phyloP scores from a whole-genome alignment of 2,113 vertebrate genomes.

The Andinoacara biseriatus region DNA sequence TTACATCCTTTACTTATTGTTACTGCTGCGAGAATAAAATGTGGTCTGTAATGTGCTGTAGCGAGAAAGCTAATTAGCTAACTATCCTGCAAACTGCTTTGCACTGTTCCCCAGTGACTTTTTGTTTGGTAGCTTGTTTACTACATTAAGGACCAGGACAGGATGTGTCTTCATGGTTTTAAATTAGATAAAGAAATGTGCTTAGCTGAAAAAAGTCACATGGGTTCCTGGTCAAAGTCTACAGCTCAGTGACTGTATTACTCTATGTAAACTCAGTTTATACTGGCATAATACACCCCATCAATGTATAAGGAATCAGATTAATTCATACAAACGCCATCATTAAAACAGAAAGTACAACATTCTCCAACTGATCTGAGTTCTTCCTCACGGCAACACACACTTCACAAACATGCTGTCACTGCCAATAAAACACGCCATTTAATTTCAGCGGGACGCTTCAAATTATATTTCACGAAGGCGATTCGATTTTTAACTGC shows the following conservation, averaged over 20 bases:
- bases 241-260: not conserved
- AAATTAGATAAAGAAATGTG: not conserved
- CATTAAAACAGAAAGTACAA: not conserved
- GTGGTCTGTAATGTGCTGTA: not conserved
- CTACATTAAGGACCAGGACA: not conserved
- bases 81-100: not conserved
- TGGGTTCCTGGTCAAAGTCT: not conserved
- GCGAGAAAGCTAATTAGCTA: slow-evolving; percentile 4
- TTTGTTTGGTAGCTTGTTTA: not conserved
- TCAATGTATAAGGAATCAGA: not conserved
- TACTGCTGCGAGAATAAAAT: not conserved
- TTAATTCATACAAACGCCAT: not conserved
- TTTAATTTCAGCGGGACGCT: not conserved
- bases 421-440: not conserved
- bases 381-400: not conserved
- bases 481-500: not conserved
- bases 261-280: not conserved
- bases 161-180: not conserved
- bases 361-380: not conserved
- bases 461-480: not conserved
- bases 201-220: not conserved
- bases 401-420: not conserved
- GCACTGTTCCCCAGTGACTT: not conserved
- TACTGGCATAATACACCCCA: not conserved
- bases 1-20: not conserved